These are phyloP conservation scores for Euplagia quadripunctaria DNA, from an alignment of 2,888 invertebrate species.

Conservation along the genomic window DNA sequence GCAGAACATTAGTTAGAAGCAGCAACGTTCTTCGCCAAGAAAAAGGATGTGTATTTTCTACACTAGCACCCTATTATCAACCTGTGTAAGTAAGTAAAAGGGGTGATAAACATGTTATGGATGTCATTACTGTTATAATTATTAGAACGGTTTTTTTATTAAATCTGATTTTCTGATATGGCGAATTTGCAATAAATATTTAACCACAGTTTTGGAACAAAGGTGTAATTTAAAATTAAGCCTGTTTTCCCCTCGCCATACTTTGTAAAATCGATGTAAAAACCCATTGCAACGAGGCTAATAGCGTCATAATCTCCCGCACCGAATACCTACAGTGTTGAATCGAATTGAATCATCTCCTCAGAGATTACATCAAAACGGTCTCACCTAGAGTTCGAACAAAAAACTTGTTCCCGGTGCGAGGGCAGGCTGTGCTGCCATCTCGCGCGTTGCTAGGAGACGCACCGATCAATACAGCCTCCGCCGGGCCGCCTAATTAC, in stretches of 20 bases:
- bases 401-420: slow-evolving; percentile 78
- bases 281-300: slow-evolving; percentile 55
- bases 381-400: slow-evolving; percentile 82
- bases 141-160: background rate
- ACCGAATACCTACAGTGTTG: slow-evolving; percentile 61
- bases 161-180: background rate
- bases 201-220: slow-evolving; percentile 33
- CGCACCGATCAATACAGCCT: slow-evolving; percentile 86
- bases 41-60: background rate
- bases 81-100: background rate
- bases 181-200: background rate
- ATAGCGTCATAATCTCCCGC: slow-evolving; percentile 59
- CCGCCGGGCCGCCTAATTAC: slow-evolving; percentile 87
- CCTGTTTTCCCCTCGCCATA: slow-evolving; percentile 45
- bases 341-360: slow-evolving; percentile 81
- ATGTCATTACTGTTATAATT: background rate
- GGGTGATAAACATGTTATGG: background rate
- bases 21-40: background rate
- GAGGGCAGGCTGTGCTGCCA: slow-evolving; percentile 80
- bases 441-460: slow-evolving; percentile 86
- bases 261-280: slow-evolving; percentile 33
- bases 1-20: background rate
- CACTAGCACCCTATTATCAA: background rate
- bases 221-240: slow-evolving; percentile 52
- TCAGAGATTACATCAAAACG: slow-evolving; percentile 82